Evolutionary conservation across 1,140 invertebrate genomes (phyloP).

Genomic region (Atta texana): DNA sequence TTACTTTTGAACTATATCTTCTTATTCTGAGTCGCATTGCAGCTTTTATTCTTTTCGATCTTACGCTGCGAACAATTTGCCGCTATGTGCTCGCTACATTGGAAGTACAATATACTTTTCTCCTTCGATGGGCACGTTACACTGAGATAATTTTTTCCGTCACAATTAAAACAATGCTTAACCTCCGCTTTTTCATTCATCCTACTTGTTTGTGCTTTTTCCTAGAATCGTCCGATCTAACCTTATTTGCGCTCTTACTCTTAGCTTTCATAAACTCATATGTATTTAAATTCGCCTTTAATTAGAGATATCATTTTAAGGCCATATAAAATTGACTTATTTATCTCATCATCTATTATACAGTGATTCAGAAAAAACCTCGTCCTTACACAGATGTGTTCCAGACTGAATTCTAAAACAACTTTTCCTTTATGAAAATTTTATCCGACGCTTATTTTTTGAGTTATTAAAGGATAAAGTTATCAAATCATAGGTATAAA

Average conservation of each 20-base stretch:
- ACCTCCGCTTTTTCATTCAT: not conserved
- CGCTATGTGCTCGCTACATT: not conserved
- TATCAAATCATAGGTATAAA: too few relatives aligned
- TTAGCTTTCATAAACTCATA: not conserved
- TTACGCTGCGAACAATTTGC: not conserved
- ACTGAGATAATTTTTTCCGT: not conserved
- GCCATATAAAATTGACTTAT: conserved; percentile 3
- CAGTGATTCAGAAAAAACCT: too few relatives aligned
- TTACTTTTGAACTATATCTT: not conserved
- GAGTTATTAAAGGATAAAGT: too few relatives aligned
- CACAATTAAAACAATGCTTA: not conserved
- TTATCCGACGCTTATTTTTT: too few relatives aligned
- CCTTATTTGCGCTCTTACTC: not conserved
- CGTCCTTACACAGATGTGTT: too few relatives aligned
- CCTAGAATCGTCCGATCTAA: not conserved
- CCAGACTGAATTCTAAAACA: too few relatives aligned
- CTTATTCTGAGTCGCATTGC: not conserved
- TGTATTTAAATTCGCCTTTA: not conserved
- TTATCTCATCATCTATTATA: not conserved
- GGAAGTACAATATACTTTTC: not conserved
- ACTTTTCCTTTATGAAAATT: too few relatives aligned
- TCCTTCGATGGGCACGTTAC: not conserved
- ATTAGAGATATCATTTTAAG: not conserved
- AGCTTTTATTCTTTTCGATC: not conserved
- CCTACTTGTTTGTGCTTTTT: not conserved